Base-by-base conservation (phyloP, 2,888 invertebrate genomes). In the Hirtodrosophila histrioides region DNA sequence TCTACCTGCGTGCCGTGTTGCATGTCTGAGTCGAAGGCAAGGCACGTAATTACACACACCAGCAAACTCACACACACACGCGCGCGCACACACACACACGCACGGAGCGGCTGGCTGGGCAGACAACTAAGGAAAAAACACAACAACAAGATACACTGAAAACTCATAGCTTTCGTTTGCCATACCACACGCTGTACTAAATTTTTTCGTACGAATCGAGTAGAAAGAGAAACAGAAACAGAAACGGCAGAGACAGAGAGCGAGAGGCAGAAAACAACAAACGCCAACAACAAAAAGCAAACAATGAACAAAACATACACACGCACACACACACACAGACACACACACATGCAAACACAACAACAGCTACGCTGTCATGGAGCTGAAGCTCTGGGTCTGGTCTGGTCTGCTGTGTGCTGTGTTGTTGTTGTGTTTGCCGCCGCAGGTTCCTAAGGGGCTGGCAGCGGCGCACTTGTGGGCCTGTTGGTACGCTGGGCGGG, bases 121-220 rank as follows among this genome's bases (percentile, higher is more conserved):
- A 65, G 56, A 58, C 46, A 51, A 51, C 50, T 51, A 58, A 49
- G 56, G 61, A 70, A 23, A 39, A 61, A 67, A 65, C 64, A 49
- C 68, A 69, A 69, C 71, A 78, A 83, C 78, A 86, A 83, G 81
- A 84, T 86, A 84, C 81, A 84, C 88, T 84, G 88, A 84, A 84
- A 84, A 88, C 90, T 88, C 76, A 89, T 90, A 89, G 90, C 90
- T 90, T 90, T 90, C 90, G 85, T 90, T 90, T 89, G 89, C 86
- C 88, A 89, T 90, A 89, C 88, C 88, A 84, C 69, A 84, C 89
- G 88, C 88, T 84, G 88, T 87, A 89, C 88, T 88, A 88, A 86
- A 89, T 88, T 88, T 89, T 75, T 87, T 84, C 74, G 55, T 76
- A 88, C 88, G 85, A 84, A 80, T 49, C 62, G 74, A 79, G 84